These are phyloP conservation scores for Mantis religiosa DNA, from an alignment of 2,888 invertebrate genomes.

Conservation along the genomic window DNA sequence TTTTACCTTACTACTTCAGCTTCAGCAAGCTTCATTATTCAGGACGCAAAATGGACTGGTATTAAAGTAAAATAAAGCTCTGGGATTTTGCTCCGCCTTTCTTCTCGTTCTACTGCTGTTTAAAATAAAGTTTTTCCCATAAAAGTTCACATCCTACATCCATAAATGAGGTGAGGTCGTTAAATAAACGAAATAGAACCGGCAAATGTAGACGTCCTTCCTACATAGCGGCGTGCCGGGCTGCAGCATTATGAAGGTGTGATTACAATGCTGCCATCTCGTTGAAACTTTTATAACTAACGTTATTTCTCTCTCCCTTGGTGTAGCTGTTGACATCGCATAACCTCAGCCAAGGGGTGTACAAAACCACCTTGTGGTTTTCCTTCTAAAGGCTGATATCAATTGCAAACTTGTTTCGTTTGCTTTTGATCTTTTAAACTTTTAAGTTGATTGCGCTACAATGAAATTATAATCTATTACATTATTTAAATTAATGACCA, in stretches of 20 bases:
- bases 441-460: too few species aligned
- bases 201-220: background rate
- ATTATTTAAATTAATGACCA: too few species aligned
- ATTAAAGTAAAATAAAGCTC: conserved; percentile 17
- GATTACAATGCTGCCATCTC: conserved; percentile 23
- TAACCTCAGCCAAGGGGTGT: background rate
- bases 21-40: conserved; percentile 6
- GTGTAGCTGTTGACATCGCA: background rate
- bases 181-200: conserved; percentile 23
- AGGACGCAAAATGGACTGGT: conserved; percentile 16
- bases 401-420: background rate
- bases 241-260: conserved; percentile 17
- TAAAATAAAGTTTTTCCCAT: conserved; percentile 15
- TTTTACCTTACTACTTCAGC: background rate
- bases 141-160: conserved; percentile 19
- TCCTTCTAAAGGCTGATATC: background rate
- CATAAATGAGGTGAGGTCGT: conserved; percentile 25
- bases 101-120: background rate
- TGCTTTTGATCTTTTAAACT: too few species aligned
- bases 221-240: background rate
- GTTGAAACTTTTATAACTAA: conserved; percentile 23
- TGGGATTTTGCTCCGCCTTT: conserved; percentile 7
- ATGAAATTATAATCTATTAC: too few species aligned
- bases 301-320: background rate
- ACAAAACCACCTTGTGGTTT: background rate